Evolutionary conservation across 2,888 invertebrate species (phyloP).

Genomic region (Cetonia aurata): DNA sequence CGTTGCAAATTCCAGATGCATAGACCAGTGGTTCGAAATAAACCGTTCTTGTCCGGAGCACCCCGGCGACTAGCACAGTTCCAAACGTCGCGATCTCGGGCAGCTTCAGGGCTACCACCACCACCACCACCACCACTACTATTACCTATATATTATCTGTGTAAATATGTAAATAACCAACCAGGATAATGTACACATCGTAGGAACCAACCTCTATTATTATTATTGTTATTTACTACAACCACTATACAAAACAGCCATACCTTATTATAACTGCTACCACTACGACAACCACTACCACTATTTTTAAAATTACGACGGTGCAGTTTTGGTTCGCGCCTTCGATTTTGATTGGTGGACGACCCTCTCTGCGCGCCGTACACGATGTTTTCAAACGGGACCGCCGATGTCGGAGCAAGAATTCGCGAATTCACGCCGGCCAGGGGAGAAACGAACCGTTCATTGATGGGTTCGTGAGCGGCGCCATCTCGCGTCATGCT

Average conservation of each 20-base stretch:
- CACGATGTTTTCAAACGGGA: too few relatives aligned
- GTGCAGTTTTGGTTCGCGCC: too few relatives aligned
- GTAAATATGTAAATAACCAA: slow-evolving; percentile 60
- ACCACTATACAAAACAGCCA: not conserved
- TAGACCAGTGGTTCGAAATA: slow-evolving; percentile 99
- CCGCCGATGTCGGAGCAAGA: too few relatives aligned
- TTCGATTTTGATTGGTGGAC: too few relatives aligned
- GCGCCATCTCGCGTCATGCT: too few relatives aligned
- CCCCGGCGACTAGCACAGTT: slow-evolving; percentile 85
- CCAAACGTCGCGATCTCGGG: slow-evolving; percentile 35
- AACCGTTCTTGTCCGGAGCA: slow-evolving; percentile 99
- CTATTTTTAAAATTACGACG: not conserved
- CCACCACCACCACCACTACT: not conserved
- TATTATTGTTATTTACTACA: too few relatives aligned
- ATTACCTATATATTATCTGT: slow-evolving; percentile 38
- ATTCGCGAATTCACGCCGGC: too few relatives aligned
- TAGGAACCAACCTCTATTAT: slow-evolving; percentile 57
- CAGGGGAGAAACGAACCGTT: too few relatives aligned
- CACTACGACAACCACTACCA: not conserved
- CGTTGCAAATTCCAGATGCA: slow-evolving; percentile 82
- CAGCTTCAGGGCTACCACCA: slow-evolving; percentile 15
- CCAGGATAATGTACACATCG: slow-evolving; percentile 50
- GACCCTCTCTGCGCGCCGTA: too few relatives aligned
- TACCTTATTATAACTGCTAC: not conserved
- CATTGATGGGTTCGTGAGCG: too few relatives aligned